Evolutionary conservation across 1,140 invertebrate species (phyloP).

Genomic region (Chionoecetes opilio): DNA sequence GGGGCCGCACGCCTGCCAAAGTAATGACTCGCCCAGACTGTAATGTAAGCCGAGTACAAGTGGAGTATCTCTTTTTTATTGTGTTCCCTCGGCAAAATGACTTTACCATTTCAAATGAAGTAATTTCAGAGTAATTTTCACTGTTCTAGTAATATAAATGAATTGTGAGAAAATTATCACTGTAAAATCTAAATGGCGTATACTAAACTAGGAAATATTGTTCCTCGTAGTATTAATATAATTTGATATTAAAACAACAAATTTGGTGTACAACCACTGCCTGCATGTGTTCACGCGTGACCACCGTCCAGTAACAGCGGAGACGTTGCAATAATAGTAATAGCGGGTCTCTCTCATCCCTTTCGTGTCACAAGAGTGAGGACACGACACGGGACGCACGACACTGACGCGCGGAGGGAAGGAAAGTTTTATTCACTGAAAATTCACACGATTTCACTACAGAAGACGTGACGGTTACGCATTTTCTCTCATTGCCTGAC

Average conservation of each 20-base stretch:
- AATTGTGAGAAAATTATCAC: background rate
- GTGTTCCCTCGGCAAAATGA: background rate
- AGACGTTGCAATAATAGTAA: no score
- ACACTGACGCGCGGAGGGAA: background rate
- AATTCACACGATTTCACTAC: background rate
- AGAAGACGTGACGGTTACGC: background rate
- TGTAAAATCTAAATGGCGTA: background rate
- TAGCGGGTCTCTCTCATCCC: no score
- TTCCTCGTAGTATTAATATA: background rate
- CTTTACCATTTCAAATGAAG: background rate
- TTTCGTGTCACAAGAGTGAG: no score
- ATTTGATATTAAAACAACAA: background rate
- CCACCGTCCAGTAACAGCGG: no score
- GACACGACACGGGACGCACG: background rate
- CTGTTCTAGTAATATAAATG: background rate
- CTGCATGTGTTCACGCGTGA: background rate
- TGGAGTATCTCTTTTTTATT: constrained; percentile 4
- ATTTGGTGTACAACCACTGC: background rate
- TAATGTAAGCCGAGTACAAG: constrained; percentile 18
- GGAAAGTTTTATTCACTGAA: background rate
- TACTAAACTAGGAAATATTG: background rate
- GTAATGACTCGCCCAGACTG: background rate
- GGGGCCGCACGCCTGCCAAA: background rate
- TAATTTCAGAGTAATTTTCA: background rate
- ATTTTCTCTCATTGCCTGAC: background rate